Conservation (phyloP, 64 coral and sea anemone species). For the Acropora tenuis region DNA sequence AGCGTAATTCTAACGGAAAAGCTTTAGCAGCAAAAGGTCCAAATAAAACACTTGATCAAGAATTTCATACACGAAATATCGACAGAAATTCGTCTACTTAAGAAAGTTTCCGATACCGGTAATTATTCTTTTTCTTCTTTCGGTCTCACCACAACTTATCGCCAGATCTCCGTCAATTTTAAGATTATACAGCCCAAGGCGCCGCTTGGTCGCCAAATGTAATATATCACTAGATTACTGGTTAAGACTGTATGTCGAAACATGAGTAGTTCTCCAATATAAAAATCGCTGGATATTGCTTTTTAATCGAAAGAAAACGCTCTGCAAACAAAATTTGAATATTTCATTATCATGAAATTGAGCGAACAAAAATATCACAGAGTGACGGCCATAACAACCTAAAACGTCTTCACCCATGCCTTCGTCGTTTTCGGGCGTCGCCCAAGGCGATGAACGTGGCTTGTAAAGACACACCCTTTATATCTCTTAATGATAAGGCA, state of each 20-base stretch:
- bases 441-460: background rate
- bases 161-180: conserved; percentile 2
- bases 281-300: background rate
- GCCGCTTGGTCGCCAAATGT: background rate
- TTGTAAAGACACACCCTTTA: background rate
- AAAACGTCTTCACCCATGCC: no score
- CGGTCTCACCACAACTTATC: background rate
- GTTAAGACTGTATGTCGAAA: background rate
- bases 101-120: background rate
- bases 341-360: conserved; percentile 19
- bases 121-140: background rate
- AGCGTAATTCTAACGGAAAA: background rate
- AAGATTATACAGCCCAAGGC: background rate
- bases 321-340: conserved; percentile 35
- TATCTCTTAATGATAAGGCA: background rate
- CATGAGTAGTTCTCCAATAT: background rate
- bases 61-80: background rate
- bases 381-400: no score
- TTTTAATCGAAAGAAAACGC: conserved; percentile 15
- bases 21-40: background rate
- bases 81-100: background rate
- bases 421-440: no score
- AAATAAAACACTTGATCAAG: background rate
- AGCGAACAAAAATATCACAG: background rate
- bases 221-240: background rate